Percentiles rank a stretch among this genome's conserved stretches.
Conservation (phyloP, 1,140 invertebrate genomes). For the Zeugodacus cucurbitae region DNA sequence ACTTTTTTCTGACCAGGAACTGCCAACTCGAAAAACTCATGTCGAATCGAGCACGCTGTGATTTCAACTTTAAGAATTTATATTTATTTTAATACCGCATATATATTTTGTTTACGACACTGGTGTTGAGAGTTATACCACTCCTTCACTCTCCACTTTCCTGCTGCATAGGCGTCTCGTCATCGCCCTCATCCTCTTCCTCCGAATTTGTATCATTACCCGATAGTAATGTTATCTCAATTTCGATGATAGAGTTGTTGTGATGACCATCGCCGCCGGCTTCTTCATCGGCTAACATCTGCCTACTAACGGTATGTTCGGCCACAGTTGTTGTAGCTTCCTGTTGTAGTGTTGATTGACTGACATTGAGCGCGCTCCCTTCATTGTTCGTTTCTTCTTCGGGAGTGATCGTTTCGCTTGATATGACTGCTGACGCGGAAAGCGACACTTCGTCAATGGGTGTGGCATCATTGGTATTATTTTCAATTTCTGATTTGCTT, state of each 20-base stretch:
- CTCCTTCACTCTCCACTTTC: too few relatives aligned
- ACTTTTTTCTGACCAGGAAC: too few relatives aligned
- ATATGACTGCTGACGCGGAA: not conserved
- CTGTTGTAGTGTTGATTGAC: not conserved
- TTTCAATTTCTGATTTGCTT: not conserved
- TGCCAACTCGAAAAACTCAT: too few relatives aligned
- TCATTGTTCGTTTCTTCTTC: not conserved
- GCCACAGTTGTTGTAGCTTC: not conserved
- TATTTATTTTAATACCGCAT: too few relatives aligned
- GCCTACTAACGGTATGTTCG: not conserved
- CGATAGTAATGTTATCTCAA: constrained; percentile 10
- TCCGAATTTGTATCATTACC: not conserved
- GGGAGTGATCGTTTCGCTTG: not conserved
- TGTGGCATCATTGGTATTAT: not conserved
- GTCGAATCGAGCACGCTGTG: too few relatives aligned
- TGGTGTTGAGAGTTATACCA: too few relatives aligned
- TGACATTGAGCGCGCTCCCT: not conserved
- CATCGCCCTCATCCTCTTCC: not conserved
- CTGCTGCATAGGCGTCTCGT: not conserved
- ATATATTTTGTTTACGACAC: too few relatives aligned
- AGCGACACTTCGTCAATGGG: not conserved
- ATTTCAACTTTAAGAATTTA: too few relatives aligned
- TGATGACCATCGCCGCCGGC: constrained; percentile 28
- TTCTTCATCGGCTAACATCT: not conserved
- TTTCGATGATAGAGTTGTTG: constrained; percentile 25